These are phyloP conservation scores for Halyomorpha halys DNA, from an alignment of 1,140 invertebrate genomes.

Conservation along the genomic window DNA sequence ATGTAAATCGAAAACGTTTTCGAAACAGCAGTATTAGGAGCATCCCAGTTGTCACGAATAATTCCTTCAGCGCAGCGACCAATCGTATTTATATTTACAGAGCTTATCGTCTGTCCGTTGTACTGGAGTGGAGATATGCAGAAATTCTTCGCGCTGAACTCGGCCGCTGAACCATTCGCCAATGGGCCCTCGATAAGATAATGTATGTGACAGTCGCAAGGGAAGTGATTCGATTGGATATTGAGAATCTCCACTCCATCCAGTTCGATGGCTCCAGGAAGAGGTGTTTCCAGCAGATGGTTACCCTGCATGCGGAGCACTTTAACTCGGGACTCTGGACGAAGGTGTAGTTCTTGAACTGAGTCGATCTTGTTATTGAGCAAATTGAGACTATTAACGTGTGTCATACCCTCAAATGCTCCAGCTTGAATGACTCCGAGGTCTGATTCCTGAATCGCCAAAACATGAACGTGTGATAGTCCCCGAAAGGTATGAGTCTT, in stretches of 20 bases:
- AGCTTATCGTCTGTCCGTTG: conserved; percentile 59
- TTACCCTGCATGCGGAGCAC: conserved; percentile 63
- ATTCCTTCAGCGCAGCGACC: conserved; percentile 55
- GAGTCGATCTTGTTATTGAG: conserved; percentile 74
- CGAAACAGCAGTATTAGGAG: conserved; percentile 25
- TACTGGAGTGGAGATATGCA: conserved; percentile 74
- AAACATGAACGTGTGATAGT: conserved; percentile 55
- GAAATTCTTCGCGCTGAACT: conserved; percentile 64
- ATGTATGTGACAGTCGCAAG: conserved; percentile 70
- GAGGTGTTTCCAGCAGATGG: conserved; percentile 62
- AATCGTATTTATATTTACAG: conserved; percentile 52
- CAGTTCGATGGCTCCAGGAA: conserved; percentile 48
- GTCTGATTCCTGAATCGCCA: conserved; percentile 69
- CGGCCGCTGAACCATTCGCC: conserved; percentile 48
- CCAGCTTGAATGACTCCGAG: conserved; percentile 57
- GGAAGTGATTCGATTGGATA: conserved; percentile 65
- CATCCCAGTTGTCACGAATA: conserved; percentile 51
- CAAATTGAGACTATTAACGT: conserved; percentile 58
- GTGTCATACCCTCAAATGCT: conserved; percentile 57
- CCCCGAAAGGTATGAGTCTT: conserved; percentile 62
- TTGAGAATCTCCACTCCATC: conserved; percentile 55
- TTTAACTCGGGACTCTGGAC: conserved; percentile 53
- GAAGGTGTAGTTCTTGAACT: conserved; percentile 58
- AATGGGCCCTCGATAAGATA: conserved; percentile 60
- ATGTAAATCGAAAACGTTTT: neutral